A percentile compares a stretch with the other conserved stretches of the same genome.
Evolutionary conservation across 2,888 invertebrate genomes (phyloP).

Genomic region (Oscheius myriophilus): DNA sequence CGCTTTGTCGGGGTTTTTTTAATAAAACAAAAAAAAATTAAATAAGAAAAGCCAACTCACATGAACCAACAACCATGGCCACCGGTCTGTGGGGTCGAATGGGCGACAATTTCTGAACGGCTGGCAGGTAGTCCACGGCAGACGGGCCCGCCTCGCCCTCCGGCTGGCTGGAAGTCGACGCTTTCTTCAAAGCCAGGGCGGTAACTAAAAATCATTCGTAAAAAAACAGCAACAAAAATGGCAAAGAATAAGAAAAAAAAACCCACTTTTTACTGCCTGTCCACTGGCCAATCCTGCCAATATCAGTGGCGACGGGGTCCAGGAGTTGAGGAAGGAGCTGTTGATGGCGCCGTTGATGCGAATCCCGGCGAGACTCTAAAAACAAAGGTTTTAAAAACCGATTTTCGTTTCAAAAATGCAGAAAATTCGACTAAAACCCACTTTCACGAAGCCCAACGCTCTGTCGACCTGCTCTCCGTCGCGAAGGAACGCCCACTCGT

Average conservation of each 20-base stretch:
- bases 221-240: too few species aligned
- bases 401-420: background rate
- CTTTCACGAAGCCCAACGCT: conserved; percentile 56
- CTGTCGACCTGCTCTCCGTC: conserved; percentile 72
- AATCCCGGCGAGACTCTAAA: conserved; percentile 22
- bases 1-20: too few species aligned
- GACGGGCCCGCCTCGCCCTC: conserved; percentile 45
- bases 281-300: conserved; percentile 70
- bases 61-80: conserved; percentile 14
- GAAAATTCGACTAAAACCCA: background rate
- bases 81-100: conserved; percentile 9
- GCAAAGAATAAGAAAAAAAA: background rate
- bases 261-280: conserved; percentile 50
- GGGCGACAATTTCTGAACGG: conserved; percentile 23
- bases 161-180: too few species aligned
- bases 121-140: conserved; percentile 49
- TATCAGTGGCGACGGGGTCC: conserved; percentile 72
- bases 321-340: conserved; percentile 72
- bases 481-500: conserved; percentile 71
- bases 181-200: too few species aligned
- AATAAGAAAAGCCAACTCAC: background rate
- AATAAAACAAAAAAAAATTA: too few species aligned
- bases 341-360: conserved; percentile 71
- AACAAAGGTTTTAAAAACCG: background rate
- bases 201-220: too few species aligned